Base-by-base conservation (phyloP, 2,888 invertebrate species). In the Pristionchus mayeri region DNA sequence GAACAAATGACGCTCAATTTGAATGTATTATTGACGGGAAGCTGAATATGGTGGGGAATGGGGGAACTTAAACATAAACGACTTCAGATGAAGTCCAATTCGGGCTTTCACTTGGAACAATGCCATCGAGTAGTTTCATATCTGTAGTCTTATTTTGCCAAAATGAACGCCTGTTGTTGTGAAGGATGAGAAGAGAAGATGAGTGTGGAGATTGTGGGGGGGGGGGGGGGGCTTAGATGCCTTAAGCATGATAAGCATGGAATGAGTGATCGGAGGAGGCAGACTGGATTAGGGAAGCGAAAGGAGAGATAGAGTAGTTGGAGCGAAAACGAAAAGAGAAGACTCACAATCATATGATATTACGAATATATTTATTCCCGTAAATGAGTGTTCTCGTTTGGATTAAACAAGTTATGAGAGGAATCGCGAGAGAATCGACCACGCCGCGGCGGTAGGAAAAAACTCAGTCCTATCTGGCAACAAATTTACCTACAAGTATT, bases 1-100 rank as follows among this genome's bases (percentile, higher is more conserved):
- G 67, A 67, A 24, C 37, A 80, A 76, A 76, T 76, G 48, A 76
- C 76, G 76, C 76, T n/a, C 76, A 76, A 76, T 76, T 76, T 76
- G 76, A 76, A 76, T 76, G 27, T 7, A n/a, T 48, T 54, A 54
- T 80, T 80, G 80, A 80, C 60, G 80, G 57, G 80, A 80, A 57
- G 57, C 30, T 21, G 78, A 57, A 57, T 24, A 21, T 18, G 44
- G 6, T 18, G 40, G 30, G 40, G 40, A 9, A 40, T 11, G 24
- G 9, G 2, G 44, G 40, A 67, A 40, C 40, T 13, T 21, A 75
- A 40, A n/a, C 34, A 27, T 44, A 67, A 40, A 63, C 9, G n/a
- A n/a, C n/a, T n/a, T n/a, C n/a, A n/a, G 63, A 67, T 18, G 67
- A 21, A 21, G 30, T 34, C 3, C 24, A 18, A 1, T 34, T 2